Percentiles rank a stretch among this genome's conserved stretches.
phyloP scores from a whole-genome alignment of 2,797 vertebrate genomes.

The Poecile montanus region DNA sequence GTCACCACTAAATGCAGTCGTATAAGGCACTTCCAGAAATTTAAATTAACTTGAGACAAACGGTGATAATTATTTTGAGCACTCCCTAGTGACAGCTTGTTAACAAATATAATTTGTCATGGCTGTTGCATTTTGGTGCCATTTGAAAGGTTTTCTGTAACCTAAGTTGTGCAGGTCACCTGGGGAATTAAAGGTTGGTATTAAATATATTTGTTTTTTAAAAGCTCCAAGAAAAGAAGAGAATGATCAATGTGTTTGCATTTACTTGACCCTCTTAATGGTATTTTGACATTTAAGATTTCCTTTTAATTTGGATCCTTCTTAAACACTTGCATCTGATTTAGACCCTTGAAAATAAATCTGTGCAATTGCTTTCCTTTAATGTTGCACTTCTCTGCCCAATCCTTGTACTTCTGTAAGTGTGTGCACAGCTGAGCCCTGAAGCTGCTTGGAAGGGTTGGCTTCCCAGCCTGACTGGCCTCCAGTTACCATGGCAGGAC shows the following conservation, averaged over 20 bases:
- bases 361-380: not conserved
- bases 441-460: not conserved
- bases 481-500: not conserved
- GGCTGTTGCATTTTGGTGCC: not conserved
- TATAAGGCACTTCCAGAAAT: slow-evolving; percentile 24
- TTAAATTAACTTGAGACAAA: slow-evolving; percentile 33
- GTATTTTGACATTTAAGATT: not conserved
- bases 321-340: not conserved
- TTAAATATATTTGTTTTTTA: not conserved
- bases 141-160: not conserved
- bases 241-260: not conserved
- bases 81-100: slow-evolving; percentile 20
- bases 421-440: not conserved
- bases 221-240: not conserved
- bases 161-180: not conserved
- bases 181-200: not conserved
- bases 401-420: not conserved
- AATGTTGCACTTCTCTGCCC: not conserved
- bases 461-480: not conserved
- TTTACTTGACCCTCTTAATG: not conserved
- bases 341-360: not conserved
- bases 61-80: slow-evolving; percentile 49
- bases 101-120: slow-evolving; percentile 34
- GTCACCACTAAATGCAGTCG: not conserved
- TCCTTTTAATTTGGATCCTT: not conserved